A percentile compares a stretch with the other conserved stretches of the same genome.
Evolutionary conservation across 2,797 vertebrate species (phyloP).

Genomic region (Euphonia xanthogaster): DNA sequence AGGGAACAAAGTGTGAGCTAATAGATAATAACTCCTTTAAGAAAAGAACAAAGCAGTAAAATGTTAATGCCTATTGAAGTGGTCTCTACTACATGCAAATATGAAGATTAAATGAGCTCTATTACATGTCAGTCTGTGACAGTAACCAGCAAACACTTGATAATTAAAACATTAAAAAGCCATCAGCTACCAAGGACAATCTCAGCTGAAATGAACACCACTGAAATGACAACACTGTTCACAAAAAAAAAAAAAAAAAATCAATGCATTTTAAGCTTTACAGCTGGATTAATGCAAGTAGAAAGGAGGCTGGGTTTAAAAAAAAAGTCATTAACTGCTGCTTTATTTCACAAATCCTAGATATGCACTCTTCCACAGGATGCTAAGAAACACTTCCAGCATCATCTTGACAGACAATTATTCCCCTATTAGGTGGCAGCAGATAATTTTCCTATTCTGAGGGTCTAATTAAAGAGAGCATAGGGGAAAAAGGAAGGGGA

Average conservation of each 20-base stretch:
- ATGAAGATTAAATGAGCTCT: not conserved
- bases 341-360: not conserved
- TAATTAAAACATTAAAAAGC: conserved; percentile 14
- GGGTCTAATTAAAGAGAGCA: not conserved
- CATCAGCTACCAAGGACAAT: not conserved
- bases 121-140: not conserved
- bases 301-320: not conserved
- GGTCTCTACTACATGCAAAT: not conserved
- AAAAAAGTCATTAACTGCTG: not conserved
- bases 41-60: not conserved
- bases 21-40: not conserved
- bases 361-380: accelerated
- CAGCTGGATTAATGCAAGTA: not conserved
- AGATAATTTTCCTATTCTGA: not conserved
- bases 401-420: not conserved
- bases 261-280: not conserved
- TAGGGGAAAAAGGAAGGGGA: not conserved
- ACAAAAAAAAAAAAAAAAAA: conserved; percentile 2
- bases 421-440: not conserved
- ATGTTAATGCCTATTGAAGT: not conserved
- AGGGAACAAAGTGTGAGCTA: not conserved
- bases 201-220: not conserved
- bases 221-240: not conserved
- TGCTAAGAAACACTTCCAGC: not conserved
- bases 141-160: not conserved